Evolutionary conservation across 2,113 vertebrate genomes (phyloP).

Genomic region (Ciconia maguari): DNA sequence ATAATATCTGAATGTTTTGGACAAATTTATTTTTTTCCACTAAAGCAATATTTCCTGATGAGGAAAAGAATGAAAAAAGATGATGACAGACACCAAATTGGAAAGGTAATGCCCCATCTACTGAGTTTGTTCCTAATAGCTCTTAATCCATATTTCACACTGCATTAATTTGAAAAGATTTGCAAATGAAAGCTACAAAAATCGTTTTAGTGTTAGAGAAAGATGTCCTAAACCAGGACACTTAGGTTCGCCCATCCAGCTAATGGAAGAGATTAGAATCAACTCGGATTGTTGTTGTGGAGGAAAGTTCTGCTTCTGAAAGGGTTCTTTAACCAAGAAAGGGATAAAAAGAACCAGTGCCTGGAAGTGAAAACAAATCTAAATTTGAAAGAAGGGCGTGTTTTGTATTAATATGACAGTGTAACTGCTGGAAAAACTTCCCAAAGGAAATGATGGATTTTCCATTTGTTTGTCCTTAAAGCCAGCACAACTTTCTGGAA

Average conservation of each 20-base stretch:
- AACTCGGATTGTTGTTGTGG: neutral
- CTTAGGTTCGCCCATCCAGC: neutral
- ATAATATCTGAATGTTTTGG: neutral
- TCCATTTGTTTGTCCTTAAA: neutral
- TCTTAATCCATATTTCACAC: neutral
- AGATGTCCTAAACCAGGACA: neutral
- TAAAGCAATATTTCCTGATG: neutral
- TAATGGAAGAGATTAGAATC: neutral
- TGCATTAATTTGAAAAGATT: neutral
- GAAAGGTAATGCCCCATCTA: neutral
- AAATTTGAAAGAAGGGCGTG: fast-evolving
- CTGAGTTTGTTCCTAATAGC: neutral
- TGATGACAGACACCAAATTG: neutral
- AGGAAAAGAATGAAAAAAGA: neutral
- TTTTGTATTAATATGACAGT: fast-evolving
- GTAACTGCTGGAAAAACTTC: neutral
- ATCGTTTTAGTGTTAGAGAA: neutral
- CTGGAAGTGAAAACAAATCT: neutral
- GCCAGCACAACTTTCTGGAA: neutral
- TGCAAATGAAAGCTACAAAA: neutral
- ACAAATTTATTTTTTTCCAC: neutral
- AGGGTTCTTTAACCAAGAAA: neutral
- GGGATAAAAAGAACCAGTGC: neutral
- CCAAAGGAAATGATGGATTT: neutral
- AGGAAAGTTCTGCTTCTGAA: neutral